Conservation (phyloP, 2,113 vertebrate species). For the Isurus oxyrinchus region DNA sequence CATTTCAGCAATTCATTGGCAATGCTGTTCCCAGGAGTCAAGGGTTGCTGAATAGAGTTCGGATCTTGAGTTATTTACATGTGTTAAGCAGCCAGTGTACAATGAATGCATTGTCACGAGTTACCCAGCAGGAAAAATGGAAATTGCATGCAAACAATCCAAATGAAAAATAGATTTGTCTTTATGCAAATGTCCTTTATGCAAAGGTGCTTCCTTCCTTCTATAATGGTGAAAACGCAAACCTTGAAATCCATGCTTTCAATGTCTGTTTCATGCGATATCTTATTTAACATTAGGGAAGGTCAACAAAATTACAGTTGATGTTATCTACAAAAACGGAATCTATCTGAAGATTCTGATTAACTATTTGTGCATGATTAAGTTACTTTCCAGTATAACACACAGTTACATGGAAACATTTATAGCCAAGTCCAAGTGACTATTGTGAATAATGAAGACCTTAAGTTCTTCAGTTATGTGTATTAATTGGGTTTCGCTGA, state of each 20-base stretch:
- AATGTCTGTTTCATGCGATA: neutral
- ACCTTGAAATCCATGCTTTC: neutral
- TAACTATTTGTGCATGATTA: neutral
- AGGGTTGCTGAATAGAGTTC: neutral
- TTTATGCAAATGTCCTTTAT: neutral
- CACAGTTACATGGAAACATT: neutral
- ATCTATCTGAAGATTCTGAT: neutral
- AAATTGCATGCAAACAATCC: neutral
- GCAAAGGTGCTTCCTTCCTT: neutral
- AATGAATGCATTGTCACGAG: neutral
- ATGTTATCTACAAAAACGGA: neutral
- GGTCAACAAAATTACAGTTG: neutral
- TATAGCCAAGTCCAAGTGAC: neutral
- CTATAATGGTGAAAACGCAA: neutral
- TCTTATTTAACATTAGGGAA: neutral
- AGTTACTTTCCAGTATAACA: neutral
- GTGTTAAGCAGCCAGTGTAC: neutral
- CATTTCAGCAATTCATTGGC: neutral
- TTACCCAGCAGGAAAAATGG: slow-evolving; percentile 10
- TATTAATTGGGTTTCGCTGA: neutral
- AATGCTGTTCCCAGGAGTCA: neutral
- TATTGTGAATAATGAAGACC: neutral
- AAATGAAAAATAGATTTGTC: neutral
- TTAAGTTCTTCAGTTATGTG: neutral
- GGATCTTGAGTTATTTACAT: neutral